Percentiles rank a stretch among this genome's conserved stretches.
These are phyloP conservation scores for Ceratothoa steindachneri DNA, from an alignment of 2,888 invertebrate genomes.

Conservation along the genomic window DNA sequence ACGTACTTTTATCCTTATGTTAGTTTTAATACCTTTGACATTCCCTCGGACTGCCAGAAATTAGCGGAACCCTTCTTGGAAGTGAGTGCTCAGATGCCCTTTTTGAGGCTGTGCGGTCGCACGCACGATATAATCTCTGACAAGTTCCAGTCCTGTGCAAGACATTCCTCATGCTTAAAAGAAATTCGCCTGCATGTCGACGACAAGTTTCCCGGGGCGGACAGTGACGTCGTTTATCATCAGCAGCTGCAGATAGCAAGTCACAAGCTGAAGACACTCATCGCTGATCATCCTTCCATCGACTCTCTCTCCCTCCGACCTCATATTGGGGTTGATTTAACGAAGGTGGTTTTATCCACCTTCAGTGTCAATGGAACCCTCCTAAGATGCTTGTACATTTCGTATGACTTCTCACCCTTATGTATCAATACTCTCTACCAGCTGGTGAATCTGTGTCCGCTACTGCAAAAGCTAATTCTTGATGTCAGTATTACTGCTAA, in stretches of 20 bases:
- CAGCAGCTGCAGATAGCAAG: constrained; percentile 9
- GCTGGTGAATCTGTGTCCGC: constrained; percentile 31
- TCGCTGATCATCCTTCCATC: constrained; percentile 14
- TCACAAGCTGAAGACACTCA: constrained; percentile 16
- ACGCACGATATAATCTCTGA: constrained; percentile 11
- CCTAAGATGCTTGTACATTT: constrained; percentile 26
- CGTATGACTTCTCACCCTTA: constrained; percentile 12
- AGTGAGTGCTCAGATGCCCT: constrained; percentile 10
- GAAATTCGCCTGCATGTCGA: constrained; percentile 24
- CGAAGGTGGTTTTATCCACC: constrained; percentile 20
- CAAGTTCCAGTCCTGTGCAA: neutral
- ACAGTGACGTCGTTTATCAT: neutral
- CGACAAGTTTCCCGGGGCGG: constrained; percentile 19
- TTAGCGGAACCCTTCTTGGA: constrained; percentile 25
- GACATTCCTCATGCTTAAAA: constrained; percentile 8
- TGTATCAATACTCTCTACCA: constrained; percentile 22
- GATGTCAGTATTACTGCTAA: constrained; percentile 13
- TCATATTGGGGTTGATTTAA: constrained; percentile 17
- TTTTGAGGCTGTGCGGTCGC: constrained; percentile 16
- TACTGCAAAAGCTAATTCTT: constrained; percentile 22
- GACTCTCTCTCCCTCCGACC: constrained; percentile 21
- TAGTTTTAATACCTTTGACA: constrained; percentile 22
- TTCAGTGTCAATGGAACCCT: constrained; percentile 14
- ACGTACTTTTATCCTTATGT: constrained; percentile 31
- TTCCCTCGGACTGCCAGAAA: neutral